Evolutionary conservation across 2,888 invertebrate genomes (phyloP).

Genomic region (Monoplex corrugatus): DNA sequence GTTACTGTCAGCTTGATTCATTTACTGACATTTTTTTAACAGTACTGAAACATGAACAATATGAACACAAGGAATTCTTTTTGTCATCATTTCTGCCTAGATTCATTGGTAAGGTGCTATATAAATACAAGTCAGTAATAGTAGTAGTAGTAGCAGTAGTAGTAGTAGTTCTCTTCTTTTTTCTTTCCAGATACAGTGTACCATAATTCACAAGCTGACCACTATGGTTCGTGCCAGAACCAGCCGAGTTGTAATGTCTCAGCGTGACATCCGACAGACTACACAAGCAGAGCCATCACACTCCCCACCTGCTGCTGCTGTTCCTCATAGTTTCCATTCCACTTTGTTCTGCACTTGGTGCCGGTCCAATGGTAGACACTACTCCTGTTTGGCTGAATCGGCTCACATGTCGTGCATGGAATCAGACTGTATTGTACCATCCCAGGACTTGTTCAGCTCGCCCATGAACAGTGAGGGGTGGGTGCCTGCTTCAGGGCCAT

Average conservation of each 20-base stretch:
- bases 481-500: conserved; percentile 40
- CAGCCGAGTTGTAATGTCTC: conserved; percentile 36
- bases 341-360: conserved; percentile 36
- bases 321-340: not conserved
- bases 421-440: not conserved
- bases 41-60: too few relatives aligned
- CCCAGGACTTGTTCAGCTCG: not conserved
- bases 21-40: too few relatives aligned
- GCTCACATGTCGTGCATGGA: not conserved
- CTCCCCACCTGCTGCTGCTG: not conserved
- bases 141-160: too few relatives aligned
- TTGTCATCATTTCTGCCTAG: too few relatives aligned
- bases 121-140: too few relatives aligned
- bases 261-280: conserved; percentile 30
- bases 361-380: conserved; percentile 15
- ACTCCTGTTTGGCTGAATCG: conserved; percentile 25
- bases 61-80: too few relatives aligned
- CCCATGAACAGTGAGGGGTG: conserved; percentile 26
- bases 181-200: not conserved
- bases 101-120: too few relatives aligned
- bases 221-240: conserved; percentile 29
- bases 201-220: not conserved
- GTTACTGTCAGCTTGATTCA: too few relatives aligned
- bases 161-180: too few relatives aligned
- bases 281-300: not conserved